Evolutionary conservation across 2,888 invertebrate genomes (phyloP).

Genomic region (Bhutanitis thaidina): DNA sequence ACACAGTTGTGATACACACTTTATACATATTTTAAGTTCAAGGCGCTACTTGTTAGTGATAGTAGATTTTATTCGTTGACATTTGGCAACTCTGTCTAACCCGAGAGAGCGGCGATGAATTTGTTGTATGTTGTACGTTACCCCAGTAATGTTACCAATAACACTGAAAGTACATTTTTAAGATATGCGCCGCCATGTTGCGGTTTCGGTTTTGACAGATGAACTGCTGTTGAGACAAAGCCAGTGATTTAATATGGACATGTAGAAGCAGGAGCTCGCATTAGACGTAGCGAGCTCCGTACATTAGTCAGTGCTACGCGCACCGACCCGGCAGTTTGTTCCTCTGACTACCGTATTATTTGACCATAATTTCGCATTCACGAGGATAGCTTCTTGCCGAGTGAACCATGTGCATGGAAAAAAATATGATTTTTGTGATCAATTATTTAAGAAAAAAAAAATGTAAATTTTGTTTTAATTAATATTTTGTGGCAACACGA

Average conservation of each 20-base stretch:
- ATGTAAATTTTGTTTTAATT: no score
- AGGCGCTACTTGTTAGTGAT: no score
- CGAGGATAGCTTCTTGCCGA: slow-evolving; percentile 33
- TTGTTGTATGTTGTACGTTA: no score
- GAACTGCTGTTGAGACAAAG: slow-evolving; percentile 35
- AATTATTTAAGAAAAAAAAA: no score
- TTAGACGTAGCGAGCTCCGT: slow-evolving; percentile 31
- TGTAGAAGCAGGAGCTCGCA: slow-evolving; percentile 27
- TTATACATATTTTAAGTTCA: no score
- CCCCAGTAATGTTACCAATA: no score
- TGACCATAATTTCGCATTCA: slow-evolving; percentile 48
- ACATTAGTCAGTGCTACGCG: slow-evolving; percentile 48
- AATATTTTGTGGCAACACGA: no score
- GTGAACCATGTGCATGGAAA: neutral
- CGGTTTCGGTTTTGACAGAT: slow-evolving; percentile 20
- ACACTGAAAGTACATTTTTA: no score
- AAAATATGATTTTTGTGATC: neutral
- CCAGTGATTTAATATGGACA: slow-evolving; percentile 51
- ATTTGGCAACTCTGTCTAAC: no score
- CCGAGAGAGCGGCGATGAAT: no score
- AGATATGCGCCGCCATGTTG: neutral
- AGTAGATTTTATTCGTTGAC: no score
- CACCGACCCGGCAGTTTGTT: slow-evolving; percentile 44
- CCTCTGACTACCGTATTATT: slow-evolving; percentile 55
- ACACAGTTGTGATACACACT: no score